Evolutionary conservation across 1,140 invertebrate genomes (phyloP).

Genomic region (Orussus abietinus): DNA sequence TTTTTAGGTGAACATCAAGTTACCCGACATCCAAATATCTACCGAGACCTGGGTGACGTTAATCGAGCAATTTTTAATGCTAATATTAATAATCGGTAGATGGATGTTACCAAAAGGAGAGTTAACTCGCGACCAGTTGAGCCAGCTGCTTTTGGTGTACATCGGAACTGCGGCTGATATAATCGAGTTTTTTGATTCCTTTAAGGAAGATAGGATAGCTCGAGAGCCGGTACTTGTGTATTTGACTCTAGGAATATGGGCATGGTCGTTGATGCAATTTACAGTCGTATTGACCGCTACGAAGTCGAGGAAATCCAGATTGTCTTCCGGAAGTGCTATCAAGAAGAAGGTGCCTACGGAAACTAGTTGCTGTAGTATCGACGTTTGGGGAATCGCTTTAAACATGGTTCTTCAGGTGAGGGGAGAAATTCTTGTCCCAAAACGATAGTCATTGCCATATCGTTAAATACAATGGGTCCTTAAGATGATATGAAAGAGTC

Average conservation of each 20-base stretch:
- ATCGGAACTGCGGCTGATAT: slow-evolving; percentile 90
- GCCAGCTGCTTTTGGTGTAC: slow-evolving; percentile 83
- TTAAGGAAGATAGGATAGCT: slow-evolving; percentile 80
- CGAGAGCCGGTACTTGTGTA: slow-evolving; percentile 69
- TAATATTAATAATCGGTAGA: slow-evolving; percentile 80
- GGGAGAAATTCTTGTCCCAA: too few species aligned
- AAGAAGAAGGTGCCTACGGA: slow-evolving; percentile 51
- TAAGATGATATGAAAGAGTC: too few species aligned
- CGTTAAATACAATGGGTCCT: too few species aligned
- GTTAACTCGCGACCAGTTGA: slow-evolving; percentile 83
- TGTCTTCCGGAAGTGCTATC: slow-evolving; percentile 54
- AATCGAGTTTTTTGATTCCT: slow-evolving; percentile 94
- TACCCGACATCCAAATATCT: slow-evolving; percentile 64
- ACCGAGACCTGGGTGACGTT: slow-evolving; percentile 80
- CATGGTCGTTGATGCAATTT: slow-evolving; percentile 87
- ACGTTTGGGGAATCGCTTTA: slow-evolving; percentile 77
- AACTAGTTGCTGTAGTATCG: slow-evolving; percentile 74
- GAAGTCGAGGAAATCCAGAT: slow-evolving; percentile 69
- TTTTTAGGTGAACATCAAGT: slow-evolving; percentile 53
- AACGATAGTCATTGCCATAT: too few species aligned
- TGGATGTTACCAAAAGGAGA: slow-evolving; percentile 89
- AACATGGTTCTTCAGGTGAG: slow-evolving; percentile 67
- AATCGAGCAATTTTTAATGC: slow-evolving; percentile 85
- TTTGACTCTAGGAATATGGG: slow-evolving; percentile 79
- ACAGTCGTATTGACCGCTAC: slow-evolving; percentile 86